Percentiles rank a stretch among this genome's conserved stretches.
Conservation (phyloP, 2,797 vertebrate genomes). For the Sandelia bainsii region DNA sequence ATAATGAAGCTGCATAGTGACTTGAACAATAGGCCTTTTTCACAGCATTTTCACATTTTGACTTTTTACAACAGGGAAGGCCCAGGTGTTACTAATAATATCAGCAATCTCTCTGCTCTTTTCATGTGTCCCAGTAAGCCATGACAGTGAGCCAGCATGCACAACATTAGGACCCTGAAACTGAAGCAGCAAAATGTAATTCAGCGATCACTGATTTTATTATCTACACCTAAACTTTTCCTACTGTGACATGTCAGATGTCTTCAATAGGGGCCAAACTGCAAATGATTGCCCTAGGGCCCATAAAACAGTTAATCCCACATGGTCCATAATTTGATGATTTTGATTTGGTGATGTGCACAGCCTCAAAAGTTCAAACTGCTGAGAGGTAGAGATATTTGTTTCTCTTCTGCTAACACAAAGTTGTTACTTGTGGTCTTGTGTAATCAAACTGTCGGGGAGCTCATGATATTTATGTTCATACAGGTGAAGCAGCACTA, state of each 20-base stretch:
- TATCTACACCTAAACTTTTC: not conserved
- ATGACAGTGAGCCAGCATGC: not conserved
- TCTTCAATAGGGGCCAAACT: not conserved
- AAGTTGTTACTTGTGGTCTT: not conserved
- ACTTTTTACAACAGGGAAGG: not conserved
- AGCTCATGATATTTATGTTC: slow-evolving; percentile 9
- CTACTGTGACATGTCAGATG: not conserved
- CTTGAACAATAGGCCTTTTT: not conserved
- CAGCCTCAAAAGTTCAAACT: not conserved
- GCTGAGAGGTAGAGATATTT: not conserved
- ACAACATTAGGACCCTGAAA: not conserved
- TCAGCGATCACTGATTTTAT: not conserved
- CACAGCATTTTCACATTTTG: not conserved
- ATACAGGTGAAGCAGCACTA: not conserved
- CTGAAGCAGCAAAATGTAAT: not conserved
- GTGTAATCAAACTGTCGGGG: not conserved
- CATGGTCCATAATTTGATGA: not conserved
- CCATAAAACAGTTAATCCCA: no score
- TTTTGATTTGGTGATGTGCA: not conserved
- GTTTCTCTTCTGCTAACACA: not conserved
- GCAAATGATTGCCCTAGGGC: no score
- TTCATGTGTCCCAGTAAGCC: not conserved
- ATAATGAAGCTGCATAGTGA: not conserved
- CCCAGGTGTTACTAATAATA: not conserved
- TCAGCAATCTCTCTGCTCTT: not conserved